These are phyloP conservation scores for Oophaga pumilio DNA, from an alignment of 2,113 vertebrate genomes.

Conservation along the genomic window DNA sequence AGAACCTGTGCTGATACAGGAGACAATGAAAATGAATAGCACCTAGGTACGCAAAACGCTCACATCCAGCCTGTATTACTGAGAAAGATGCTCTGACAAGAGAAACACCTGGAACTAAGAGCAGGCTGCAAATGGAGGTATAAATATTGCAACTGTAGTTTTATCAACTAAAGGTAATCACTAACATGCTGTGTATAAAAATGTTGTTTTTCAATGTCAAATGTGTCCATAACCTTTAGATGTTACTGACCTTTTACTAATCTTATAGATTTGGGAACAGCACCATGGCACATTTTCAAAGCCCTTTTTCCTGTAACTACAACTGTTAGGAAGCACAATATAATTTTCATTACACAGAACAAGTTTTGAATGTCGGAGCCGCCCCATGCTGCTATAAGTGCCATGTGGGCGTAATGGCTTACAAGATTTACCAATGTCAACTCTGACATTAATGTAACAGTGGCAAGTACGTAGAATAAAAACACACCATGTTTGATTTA, in stretches of 20 bases:
- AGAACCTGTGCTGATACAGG: too few relatives aligned
- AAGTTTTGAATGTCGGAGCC: background rate
- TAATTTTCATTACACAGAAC: slow-evolving; percentile 14
- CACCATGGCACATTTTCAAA: background rate
- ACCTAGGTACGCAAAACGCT: too few relatives aligned
- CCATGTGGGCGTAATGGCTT: slow-evolving; percentile 13
- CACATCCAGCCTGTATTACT: too few relatives aligned
- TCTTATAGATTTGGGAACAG: background rate
- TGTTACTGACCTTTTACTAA: background rate
- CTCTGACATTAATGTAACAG: slow-evolving; percentile 25
- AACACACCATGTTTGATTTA: background rate
- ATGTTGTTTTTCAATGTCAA: too few relatives aligned
- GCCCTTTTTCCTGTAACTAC: background rate
- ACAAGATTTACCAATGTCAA: slow-evolving; percentile 1
- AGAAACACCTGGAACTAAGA: too few relatives aligned
- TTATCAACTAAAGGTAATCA: too few relatives aligned
- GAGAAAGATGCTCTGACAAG: too few relatives aligned
- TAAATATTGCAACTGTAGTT: too few relatives aligned
- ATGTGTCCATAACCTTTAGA: too few relatives aligned
- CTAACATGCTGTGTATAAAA: too few relatives aligned
- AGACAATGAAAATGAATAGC: too few relatives aligned
- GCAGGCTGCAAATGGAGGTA: too few relatives aligned
- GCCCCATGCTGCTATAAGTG: slow-evolving; percentile 24
- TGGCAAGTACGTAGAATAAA: background rate
- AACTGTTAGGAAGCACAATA: background rate